These are phyloP conservation scores for Serripes groenlandicus DNA, from an alignment of 2,888 invertebrate species.

Conservation along the genomic window DNA sequence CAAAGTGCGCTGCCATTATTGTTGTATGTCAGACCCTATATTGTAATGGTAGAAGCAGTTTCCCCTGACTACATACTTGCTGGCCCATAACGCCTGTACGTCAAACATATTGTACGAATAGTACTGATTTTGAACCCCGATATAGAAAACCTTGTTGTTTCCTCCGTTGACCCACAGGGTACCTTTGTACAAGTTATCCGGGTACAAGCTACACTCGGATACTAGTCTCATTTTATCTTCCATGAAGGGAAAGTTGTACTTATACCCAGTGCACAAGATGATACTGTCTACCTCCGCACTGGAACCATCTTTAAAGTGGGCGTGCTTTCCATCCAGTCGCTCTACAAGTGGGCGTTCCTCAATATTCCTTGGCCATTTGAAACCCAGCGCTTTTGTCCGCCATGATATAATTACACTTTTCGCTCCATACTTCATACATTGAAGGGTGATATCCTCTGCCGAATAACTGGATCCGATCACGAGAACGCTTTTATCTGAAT, in stretches of 20 bases:
- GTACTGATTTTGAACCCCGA: constrained; percentile 56
- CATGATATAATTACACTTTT: constrained; percentile 38
- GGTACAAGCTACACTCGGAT: constrained; percentile 20
- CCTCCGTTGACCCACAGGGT: constrained; percentile 48
- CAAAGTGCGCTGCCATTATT: too few species aligned
- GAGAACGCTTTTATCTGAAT: constrained; percentile 38
- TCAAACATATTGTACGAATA: constrained; percentile 66
- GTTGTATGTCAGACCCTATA: too few species aligned
- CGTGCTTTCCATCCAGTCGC: constrained; percentile 36
- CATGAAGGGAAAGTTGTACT: constrained; percentile 43
- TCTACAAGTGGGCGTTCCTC: constrained; percentile 55
- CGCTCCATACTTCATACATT: constrained; percentile 50
- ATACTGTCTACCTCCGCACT: constrained; percentile 53
- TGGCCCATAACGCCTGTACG: constrained; percentile 46
- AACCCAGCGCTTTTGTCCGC: constrained; percentile 56
- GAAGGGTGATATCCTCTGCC: constrained; percentile 52
- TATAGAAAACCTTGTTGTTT: constrained; percentile 53
- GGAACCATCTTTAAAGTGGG: constrained; percentile 61
- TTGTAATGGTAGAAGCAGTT: too few species aligned
- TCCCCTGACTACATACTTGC: constrained; percentile 51
- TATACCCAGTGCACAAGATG: constrained; percentile 52
- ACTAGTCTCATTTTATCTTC: constrained; percentile 35
- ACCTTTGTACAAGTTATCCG: constrained; percentile 55
- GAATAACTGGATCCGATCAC: constrained; percentile 55
- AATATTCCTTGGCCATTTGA: constrained; percentile 55